These are phyloP conservation scores for Eriosoma lanigerum DNA, from an alignment of 1,140 invertebrate genomes.

Conservation along the genomic window DNA sequence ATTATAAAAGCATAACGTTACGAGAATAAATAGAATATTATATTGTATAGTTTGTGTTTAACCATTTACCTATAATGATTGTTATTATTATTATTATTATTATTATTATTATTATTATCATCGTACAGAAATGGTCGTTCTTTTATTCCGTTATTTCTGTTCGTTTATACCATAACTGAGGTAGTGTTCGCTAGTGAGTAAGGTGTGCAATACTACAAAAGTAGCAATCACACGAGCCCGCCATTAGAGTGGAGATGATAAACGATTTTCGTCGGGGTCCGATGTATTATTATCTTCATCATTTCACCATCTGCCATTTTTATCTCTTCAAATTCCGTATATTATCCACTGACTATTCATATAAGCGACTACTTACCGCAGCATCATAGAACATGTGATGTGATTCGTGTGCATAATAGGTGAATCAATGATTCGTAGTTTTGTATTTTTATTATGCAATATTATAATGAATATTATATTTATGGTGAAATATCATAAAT, in stretches of 20 bases:
- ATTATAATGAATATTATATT: too few species aligned
- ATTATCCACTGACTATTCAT: neutral
- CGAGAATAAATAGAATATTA: too few species aligned
- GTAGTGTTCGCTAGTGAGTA: too few species aligned
- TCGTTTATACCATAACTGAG: neutral
- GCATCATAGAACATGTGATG: neutral
- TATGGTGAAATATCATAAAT: too few species aligned
- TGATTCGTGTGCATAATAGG: neutral
- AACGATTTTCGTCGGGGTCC: constrained; percentile 11
- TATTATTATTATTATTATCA: neutral
- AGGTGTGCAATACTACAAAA: neutral
- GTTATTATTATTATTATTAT: too few species aligned
- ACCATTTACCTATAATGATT: too few species aligned
- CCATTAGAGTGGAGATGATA: constrained; percentile 37
- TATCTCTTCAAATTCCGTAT: neutral
- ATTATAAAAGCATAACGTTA: too few species aligned
- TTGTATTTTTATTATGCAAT: too few species aligned
- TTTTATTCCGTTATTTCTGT: neutral
- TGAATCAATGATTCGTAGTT: too few species aligned
- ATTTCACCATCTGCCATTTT: neutral
- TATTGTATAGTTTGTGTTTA: too few species aligned
- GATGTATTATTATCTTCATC: constrained; percentile 24
- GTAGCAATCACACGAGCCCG: constrained; percentile 15
- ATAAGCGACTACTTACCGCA: too few species aligned
- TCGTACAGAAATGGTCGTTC: neutral